Conservation (phyloP, 2,113 vertebrate genomes). For the Tetrax tetrax region DNA sequence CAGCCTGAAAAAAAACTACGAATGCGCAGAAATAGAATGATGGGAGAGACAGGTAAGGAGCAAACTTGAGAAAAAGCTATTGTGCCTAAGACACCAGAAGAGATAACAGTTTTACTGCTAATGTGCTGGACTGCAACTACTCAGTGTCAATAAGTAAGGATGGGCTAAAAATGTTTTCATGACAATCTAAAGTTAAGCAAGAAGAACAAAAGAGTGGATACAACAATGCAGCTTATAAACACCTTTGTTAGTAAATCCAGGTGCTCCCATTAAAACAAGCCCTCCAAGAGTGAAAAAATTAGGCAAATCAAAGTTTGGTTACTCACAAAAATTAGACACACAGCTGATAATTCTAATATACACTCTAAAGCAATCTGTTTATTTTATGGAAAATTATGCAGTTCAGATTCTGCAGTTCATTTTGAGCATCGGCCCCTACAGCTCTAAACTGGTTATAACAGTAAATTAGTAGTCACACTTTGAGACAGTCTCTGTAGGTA, state of each 20-base stretch:
- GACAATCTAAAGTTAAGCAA: neutral
- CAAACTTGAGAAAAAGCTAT: neutral
- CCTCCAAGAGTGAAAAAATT: neutral
- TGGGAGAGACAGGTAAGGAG: neutral
- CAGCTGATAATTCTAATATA: neutral
- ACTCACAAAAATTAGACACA: neutral
- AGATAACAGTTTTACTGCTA: neutral
- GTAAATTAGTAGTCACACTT: neutral
- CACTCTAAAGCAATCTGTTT: neutral
- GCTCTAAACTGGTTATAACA: neutral
- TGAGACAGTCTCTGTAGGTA: neutral
- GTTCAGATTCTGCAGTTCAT: neutral
- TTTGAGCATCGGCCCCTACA: neutral
- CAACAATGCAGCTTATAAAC: neutral
- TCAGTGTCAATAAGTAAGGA: neutral
- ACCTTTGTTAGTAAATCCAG: neutral
- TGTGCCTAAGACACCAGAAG: neutral
- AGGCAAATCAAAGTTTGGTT: neutral
- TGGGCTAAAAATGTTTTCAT: neutral
- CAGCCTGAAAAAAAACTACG: neutral
- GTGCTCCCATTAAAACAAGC: neutral
- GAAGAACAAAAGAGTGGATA: neutral
- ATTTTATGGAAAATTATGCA: neutral
- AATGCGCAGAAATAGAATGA: neutral
- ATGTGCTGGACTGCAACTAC: neutral